A percentile compares a stretch with the other conserved stretches of the same genome.
phyloP scores from a whole-genome alignment of 2,888 invertebrate genomes.

The Thecocarcelia acutangulata region DNA sequence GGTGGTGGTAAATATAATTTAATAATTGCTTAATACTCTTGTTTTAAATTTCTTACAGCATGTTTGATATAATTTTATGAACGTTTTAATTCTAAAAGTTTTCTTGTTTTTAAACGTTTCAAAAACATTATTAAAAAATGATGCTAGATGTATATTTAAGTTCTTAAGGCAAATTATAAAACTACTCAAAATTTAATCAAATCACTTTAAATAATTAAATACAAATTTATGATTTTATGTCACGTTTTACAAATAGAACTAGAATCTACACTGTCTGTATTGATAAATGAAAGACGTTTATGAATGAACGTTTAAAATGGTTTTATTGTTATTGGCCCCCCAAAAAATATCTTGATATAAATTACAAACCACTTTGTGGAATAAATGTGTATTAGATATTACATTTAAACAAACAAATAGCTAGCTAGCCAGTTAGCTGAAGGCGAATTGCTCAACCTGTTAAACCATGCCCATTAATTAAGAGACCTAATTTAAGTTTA shows the following conservation, averaged over 20 bases:
- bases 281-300: slow-evolving; percentile 43
- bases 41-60: slow-evolving; percentile 25
- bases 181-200: background rate
- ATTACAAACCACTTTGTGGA: background rate
- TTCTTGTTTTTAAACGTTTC: background rate
- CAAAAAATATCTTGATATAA: slow-evolving; percentile 49
- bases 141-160: slow-evolving; percentile 5
- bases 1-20: slow-evolving; percentile 79
- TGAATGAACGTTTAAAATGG: slow-evolving; percentile 43
- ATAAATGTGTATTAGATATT: too few species aligned
- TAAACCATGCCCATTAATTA: too few species aligned
- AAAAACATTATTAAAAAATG: background rate
- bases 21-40: slow-evolving; percentile 4
- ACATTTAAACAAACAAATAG: too few species aligned
- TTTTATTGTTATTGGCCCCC: slow-evolving; percentile 59
- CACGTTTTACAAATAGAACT: background rate
- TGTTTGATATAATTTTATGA: background rate
- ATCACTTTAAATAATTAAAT: slow-evolving; percentile 2
- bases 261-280: slow-evolving; percentile 19
- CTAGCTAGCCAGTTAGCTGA: too few species aligned
- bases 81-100: background rate
- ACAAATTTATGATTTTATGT: background rate
- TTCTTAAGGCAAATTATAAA: background rate
- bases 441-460: too few species aligned
- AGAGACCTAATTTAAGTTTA: too few species aligned